Evolutionary conservation across 2,888 invertebrate species (phyloP), one percentile per base, ranked within the genome.

Genomic region (Blera fallax): DNA sequence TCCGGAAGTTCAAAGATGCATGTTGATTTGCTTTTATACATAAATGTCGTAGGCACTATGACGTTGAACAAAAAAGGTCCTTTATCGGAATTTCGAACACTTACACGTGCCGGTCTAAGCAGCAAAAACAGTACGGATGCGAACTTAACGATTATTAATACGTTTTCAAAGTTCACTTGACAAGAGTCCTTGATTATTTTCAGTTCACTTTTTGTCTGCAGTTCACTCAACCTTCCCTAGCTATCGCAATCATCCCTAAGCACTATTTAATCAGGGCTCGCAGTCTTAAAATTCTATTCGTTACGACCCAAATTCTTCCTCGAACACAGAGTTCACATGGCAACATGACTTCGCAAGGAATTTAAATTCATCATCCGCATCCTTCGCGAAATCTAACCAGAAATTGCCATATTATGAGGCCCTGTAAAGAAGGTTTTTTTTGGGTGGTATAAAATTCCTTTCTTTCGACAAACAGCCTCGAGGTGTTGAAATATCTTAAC

Each of bases 401-500:
- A 72, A 40, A 56, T 29, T 32, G 56, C 40, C 72, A 40, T 37
- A 54, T 37, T 60, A 29, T 16, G 11, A 48, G 18, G 56, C 14
- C 34, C 8, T 34, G 34, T 11, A 3, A 14, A 27, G 16, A 40
- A 7, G 3, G 11, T 40, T 69, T 5, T 32, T 32, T 37, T 27
- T 58, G 32, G 1, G 29, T 64, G 32, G 32, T 8, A 21, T 14
- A 3, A 56, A 64, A 81, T 81, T 52, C 70, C 43, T 43, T 58
- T 32, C 37, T 16, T 27, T 48, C 60, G 52, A 54, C 65, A 76
- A 72, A 58, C 65, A 78, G 16, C 83, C 83, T 45, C 4, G 10
- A 54, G 83, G 45, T 67, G 43, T 48, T 58, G 4, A 67, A 78
- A 83, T 78, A 60, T 48, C 37, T 78, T 27, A 58, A 72, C 77